Conservation (phyloP, 35 echinoderm and acorn worm species). For the Diadema setosum region DNA sequence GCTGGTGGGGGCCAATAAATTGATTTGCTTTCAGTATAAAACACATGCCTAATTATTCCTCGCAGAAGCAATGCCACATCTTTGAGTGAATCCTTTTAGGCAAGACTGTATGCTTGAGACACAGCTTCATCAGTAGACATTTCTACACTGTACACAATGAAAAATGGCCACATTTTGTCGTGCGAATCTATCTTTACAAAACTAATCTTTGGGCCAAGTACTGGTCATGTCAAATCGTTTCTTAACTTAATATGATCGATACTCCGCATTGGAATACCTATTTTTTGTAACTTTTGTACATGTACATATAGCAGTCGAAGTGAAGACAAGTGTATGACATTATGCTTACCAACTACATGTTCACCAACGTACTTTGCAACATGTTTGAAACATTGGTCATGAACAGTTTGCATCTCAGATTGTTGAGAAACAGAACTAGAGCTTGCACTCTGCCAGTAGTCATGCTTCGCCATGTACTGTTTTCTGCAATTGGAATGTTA, state of each 20-base stretch:
- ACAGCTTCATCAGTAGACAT: constrained; percentile 23
- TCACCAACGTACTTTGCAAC: neutral
- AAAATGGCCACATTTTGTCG: neutral
- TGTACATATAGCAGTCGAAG: neutral
- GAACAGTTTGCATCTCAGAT: neutral
- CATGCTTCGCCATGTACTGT: neutral
- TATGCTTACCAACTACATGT: neutral
- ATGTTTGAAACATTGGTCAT: neutral
- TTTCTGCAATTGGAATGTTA: neutral
- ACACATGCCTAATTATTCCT: neutral
- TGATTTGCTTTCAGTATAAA: neutral
- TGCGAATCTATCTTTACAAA: constrained; percentile 27
- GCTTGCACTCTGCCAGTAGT: neutral
- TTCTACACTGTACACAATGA: neutral
- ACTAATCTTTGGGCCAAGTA: neutral
- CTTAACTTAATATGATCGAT: neutral
- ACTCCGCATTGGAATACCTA: neutral
- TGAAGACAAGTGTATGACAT: neutral
- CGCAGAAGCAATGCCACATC: constrained; percentile 14
- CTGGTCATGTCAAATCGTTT: neutral
- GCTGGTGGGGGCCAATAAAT: constrained; percentile 33
- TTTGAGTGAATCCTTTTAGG: neutral
- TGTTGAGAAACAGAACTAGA: neutral
- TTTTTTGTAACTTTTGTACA: neutral
- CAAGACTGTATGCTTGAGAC: constrained; percentile 19